phyloP scores from a whole-genome alignment of 2,113 vertebrate species.

The Cardinalis cardinalis region DNA sequence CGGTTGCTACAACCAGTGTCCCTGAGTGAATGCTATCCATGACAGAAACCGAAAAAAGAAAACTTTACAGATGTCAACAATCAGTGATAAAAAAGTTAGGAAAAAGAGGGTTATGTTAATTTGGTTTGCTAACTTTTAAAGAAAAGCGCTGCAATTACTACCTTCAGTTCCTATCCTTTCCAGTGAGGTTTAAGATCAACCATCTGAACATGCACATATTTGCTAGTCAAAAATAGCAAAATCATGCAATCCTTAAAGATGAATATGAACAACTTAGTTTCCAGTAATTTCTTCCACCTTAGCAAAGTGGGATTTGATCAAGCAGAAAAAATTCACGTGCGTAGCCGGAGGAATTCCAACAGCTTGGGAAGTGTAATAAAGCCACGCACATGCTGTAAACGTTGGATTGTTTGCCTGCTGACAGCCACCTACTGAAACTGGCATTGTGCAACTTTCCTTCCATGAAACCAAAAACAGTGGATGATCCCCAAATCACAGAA shows the following conservation, averaged over 20 bases:
- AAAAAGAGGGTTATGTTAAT: not conserved
- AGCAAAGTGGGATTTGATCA: not conserved
- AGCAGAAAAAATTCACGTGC: not conserved
- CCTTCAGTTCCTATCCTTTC: not conserved
- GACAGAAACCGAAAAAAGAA: not conserved
- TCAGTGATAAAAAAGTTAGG: not conserved
- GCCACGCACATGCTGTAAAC: rapidly evolving
- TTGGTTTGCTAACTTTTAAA: not conserved
- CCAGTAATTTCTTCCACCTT: not conserved
- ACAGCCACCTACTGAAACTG: not conserved
- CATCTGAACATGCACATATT: not conserved
- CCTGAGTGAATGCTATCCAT: not conserved
- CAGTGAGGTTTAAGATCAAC: not conserved
- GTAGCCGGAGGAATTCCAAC: not conserved
- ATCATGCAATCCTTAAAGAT: not conserved
- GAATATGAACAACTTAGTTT: not conserved
- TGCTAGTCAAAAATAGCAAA: not conserved
- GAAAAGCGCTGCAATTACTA: not conserved
- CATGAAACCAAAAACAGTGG: not conserved
- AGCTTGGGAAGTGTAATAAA: not conserved
- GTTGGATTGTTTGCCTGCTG: not conserved
- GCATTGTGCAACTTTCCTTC: not conserved
- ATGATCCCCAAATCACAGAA: not conserved
- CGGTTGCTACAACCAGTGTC: not conserved
- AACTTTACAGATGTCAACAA: not conserved